Percentiles rank a stretch among this genome's conserved stretches.
phyloP scores from a whole-genome alignment of 2,113 vertebrate species.

The Sander vitreus region DNA sequence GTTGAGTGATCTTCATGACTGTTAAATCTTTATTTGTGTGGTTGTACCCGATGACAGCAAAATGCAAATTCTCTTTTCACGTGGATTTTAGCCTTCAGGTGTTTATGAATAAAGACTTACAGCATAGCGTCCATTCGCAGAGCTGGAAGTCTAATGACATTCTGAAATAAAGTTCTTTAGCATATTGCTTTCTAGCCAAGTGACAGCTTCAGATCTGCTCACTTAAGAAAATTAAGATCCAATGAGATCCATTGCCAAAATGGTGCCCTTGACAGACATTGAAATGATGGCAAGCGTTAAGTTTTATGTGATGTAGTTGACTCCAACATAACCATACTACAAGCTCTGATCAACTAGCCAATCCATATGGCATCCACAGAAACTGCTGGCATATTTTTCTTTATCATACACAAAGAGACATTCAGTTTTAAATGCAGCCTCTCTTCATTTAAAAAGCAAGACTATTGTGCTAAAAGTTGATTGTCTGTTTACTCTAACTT shows the following conservation, averaged over 20 bases:
- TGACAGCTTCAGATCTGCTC: constrained; percentile 72
- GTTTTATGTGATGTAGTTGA: constrained; percentile 81
- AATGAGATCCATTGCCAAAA: constrained; percentile 76
- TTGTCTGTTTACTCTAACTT: constrained; percentile 36
- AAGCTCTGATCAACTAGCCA: constrained; percentile 73
- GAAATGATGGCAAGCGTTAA: constrained; percentile 78
- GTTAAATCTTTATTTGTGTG: constrained; percentile 13
- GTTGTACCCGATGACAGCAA: neutral
- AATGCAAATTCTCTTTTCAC: constrained; percentile 27
- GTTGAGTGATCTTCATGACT: neutral
- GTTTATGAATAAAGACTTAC: constrained; percentile 40
- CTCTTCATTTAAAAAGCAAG: constrained; percentile 33
- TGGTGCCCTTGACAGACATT: constrained; percentile 79
- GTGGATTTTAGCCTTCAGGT: constrained; percentile 49
- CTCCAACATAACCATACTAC: constrained; percentile 68
- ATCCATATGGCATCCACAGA: constrained; percentile 45
- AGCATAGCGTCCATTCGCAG: constrained; percentile 23
- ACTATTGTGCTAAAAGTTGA: constrained; percentile 39
- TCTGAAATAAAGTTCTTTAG: constrained; percentile 56
- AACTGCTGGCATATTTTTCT: constrained; percentile 23
- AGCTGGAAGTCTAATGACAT: constrained; percentile 49
- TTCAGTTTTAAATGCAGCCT: constrained; percentile 19
- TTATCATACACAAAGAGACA: constrained; percentile 18
- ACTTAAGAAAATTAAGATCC: constrained; percentile 77
- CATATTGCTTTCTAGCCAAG: constrained; percentile 59